phyloP scores from a whole-genome alignment of 2,113 vertebrate genomes.

The Calyptomena viridis region DNA sequence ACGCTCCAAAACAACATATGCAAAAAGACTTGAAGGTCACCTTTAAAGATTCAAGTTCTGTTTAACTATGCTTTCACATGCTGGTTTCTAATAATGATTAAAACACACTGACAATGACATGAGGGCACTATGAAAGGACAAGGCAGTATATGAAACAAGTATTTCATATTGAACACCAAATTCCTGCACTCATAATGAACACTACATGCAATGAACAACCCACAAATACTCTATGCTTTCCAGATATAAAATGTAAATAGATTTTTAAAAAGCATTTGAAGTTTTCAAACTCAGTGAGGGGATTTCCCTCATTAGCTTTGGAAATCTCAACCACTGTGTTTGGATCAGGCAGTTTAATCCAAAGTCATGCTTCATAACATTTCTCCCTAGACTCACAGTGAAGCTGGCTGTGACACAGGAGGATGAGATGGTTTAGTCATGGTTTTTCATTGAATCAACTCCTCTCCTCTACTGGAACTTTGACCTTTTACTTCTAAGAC shows the following conservation, averaged over 20 bases:
- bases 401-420: background rate
- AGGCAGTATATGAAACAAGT: background rate
- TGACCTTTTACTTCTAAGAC: constrained; percentile 38
- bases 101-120: background rate
- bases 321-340: background rate
- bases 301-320: constrained; percentile 39
- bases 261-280: background rate
- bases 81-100: constrained; percentile 31
- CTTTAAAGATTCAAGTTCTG: background rate
- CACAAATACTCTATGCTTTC: background rate
- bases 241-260: constrained; percentile 15
- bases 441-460: constrained; percentile 4
- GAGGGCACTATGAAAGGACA: constrained; percentile 26
- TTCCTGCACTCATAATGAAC: constrained; percentile 31
- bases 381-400: background rate
- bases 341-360: background rate
- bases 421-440: constrained; percentile 11
- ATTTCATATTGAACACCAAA: background rate
- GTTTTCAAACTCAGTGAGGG: constrained; percentile 9
- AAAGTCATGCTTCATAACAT: background rate
- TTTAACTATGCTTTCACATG: constrained; percentile 11
- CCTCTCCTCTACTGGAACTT: background rate
- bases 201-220: background rate
- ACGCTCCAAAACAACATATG: background rate
- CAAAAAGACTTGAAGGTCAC: constrained; percentile 1